These are phyloP conservation scores for Drosophila lacicola DNA, from an alignment of 2,888 invertebrate species.

Conservation along the genomic window DNA sequence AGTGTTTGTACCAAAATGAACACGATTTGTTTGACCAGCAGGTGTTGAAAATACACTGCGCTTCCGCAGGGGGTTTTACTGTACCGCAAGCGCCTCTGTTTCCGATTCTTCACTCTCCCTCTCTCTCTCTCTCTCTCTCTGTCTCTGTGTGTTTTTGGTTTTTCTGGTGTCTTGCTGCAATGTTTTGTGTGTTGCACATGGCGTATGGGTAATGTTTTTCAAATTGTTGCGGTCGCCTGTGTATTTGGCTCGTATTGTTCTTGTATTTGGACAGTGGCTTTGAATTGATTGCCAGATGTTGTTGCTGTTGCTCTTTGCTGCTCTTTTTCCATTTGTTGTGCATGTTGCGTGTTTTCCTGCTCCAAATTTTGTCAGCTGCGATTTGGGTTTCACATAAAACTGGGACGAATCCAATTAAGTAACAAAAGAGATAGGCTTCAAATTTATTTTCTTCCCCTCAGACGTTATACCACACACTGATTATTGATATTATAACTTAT, in stretches of 20 bases:
- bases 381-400: neutral
- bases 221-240: constrained; percentile 64
- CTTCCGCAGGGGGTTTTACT: constrained; percentile 35
- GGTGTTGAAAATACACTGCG: constrained; percentile 75
- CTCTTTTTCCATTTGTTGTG: neutral
- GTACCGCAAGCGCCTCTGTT: constrained; percentile 28
- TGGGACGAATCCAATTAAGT: too few species aligned
- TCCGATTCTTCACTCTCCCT: neutral
- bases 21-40: constrained; percentile 78
- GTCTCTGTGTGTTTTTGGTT: constrained; percentile 1
- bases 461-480: too few species aligned
- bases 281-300: constrained; percentile 47
- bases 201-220: constrained; percentile 78
- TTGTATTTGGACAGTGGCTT: constrained; percentile 42
- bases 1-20: constrained; percentile 78
- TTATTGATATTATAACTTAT: too few species aligned
- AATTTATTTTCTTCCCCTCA: too few species aligned
- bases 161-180: constrained; percentile 31
- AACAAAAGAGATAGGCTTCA: too few species aligned
- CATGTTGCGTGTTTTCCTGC: constrained; percentile 1
- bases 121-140: neutral
- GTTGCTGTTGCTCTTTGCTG: constrained; percentile 2
- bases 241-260: constrained; percentile 43
- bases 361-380: constrained; percentile 12
- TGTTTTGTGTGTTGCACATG: constrained; percentile 59